Evolutionary conservation across 2,113 vertebrate genomes (phyloP).

Genomic region (Tringa solitaria): DNA sequence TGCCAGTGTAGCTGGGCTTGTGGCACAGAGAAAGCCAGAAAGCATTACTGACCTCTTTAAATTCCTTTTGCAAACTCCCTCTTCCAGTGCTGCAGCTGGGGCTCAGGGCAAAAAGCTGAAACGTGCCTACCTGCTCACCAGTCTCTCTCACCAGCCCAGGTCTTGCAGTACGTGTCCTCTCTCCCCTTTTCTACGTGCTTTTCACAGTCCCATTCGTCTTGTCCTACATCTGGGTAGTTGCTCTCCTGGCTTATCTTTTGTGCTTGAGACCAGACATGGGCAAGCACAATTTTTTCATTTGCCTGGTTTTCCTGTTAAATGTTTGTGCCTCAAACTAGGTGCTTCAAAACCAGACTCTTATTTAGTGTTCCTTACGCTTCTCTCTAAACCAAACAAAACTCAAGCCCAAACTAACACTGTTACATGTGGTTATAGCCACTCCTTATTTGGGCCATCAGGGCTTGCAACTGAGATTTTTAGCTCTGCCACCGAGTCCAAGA

Average conservation of each 20-base stretch:
- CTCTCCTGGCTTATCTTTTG: not conserved
- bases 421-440: not conserved
- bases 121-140: not conserved
- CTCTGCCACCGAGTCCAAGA: not conserved
- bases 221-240: not conserved
- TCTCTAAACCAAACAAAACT: not conserved
- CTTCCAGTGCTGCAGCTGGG: not conserved
- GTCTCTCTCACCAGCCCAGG: not conserved
- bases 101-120: not conserved
- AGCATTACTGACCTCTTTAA: not conserved
- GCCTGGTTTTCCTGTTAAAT: not conserved
- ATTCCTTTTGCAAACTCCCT: not conserved
- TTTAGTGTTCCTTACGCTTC: not conserved
- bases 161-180: not conserved
- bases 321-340: not conserved
- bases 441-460: not conserved
- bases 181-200: not conserved
- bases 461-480: not conserved
- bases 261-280: accelerated
- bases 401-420: not conserved
- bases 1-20: not conserved
- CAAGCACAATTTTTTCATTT: not conserved
- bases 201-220: not conserved
- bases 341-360: not conserved
- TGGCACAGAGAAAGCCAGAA: not conserved